phyloP scores from a whole-genome alignment of 2,113 vertebrate species.

The Merops nubicus region DNA sequence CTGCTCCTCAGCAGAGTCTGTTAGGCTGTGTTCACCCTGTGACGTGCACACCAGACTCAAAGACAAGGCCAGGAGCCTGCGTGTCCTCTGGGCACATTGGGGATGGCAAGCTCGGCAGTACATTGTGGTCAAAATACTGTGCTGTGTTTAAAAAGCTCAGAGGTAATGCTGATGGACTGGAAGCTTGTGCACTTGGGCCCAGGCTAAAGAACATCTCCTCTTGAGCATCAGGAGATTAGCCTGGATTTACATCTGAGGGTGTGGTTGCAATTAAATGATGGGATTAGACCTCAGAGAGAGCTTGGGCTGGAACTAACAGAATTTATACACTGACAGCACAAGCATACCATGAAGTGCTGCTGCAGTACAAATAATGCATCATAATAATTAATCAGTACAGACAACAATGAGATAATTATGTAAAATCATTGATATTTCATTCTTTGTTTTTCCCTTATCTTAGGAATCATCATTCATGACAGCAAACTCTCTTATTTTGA shows the following conservation, averaged over 20 bases:
- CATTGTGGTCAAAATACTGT: neutral
- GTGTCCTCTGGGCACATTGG: rapidly evolving
- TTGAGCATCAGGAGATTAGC: neutral
- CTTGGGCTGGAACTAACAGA: neutral
- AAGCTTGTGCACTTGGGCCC: neutral
- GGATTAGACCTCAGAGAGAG: neutral
- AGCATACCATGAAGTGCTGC: neutral
- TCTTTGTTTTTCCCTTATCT: conserved; percentile 57
- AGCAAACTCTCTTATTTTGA: conserved; percentile 70
- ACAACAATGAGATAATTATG: neutral
- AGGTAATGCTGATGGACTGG: neutral
- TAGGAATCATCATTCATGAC: conserved; percentile 61
- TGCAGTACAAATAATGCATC: conserved; percentile 2
- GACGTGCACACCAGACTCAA: neutral
- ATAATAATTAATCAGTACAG: conserved; percentile 15
- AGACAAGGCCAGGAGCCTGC: neutral
- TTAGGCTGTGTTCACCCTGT: neutral
- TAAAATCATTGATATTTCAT: conserved; percentile 3
- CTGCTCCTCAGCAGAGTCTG: neutral
- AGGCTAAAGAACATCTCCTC: neutral
- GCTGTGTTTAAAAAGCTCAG: neutral
- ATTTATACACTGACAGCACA: neutral
- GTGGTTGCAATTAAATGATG: neutral
- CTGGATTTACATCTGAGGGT: neutral
- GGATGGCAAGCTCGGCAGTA: neutral